These are phyloP conservation scores for Camelus bactrianus DNA, from an alignment of 2,113 vertebrate species.

Conservation along the genomic window DNA sequence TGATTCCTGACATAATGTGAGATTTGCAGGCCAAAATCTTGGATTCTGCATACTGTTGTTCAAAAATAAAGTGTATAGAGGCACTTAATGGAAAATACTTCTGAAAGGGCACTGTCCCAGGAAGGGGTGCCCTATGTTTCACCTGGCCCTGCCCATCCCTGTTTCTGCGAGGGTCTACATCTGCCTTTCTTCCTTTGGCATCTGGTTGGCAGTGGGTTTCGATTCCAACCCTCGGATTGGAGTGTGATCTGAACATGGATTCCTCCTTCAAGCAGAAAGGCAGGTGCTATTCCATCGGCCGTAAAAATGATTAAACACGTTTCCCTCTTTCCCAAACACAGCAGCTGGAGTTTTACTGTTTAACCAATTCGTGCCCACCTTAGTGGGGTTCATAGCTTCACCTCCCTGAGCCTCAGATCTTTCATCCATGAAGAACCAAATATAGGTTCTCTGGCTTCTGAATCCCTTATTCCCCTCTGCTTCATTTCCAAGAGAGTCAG, in stretches of 20 bases:
- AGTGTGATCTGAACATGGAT: slow-evolving; percentile 49
- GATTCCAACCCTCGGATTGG: neutral
- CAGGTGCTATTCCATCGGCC: neutral
- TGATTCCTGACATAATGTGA: neutral
- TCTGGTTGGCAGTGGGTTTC: neutral
- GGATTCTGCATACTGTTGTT: neutral
- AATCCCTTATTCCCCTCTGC: neutral
- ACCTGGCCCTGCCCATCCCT: rapidly evolving
- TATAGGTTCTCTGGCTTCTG: neutral
- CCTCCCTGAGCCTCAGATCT: neutral
- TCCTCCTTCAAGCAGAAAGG: slow-evolving; percentile 35
- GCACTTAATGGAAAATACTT: neutral
- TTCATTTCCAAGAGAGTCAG: slow-evolving; percentile 52
- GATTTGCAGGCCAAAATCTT: neutral
- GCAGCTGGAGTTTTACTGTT: neutral
- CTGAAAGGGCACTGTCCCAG: neutral
- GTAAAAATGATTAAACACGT: slow-evolving; percentile 28
- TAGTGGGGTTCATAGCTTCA: neutral
- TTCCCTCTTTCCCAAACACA: neutral
- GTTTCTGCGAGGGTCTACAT: rapidly evolving
- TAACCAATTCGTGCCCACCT: neutral
- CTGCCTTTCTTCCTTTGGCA: neutral
- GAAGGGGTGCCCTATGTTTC: neutral
- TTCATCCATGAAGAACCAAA: neutral
- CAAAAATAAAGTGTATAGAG: neutral